Evolutionary conservation across 2,797 vertebrate genomes (phyloP), one percentile per base, ranked within the genome.

Genomic region (Mormyrops boulengeri): DNA sequence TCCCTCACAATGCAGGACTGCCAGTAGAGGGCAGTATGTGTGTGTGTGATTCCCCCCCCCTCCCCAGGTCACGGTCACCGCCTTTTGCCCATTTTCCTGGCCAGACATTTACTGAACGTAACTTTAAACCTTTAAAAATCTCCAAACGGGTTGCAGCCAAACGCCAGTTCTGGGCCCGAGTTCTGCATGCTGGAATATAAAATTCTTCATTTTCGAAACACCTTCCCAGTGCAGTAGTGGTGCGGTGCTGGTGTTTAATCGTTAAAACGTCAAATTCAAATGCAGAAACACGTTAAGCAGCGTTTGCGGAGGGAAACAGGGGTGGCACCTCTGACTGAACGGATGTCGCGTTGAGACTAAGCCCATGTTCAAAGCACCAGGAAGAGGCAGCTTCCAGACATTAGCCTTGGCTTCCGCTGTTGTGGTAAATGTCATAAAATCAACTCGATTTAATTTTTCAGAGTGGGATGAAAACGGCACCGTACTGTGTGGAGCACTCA

Each of bases 291-390:
- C 89, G 89, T 88, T 9, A 92, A 88, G 88, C 82, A 69, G 91
- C 89, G 89, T 93, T 92, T 88, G 88, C 69, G 49, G 55, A 69
- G 1, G 89, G 89, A 53, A 53, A 69, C 91, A 91, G 90, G 90
- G 93, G 22, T 53, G 41, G 60, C 52, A 80, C 90, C 89, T 86
- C 41, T 91, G 85, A 93, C 92, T 82, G 91, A 89, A 91, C 93
- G 92, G 90, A 57, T 66, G 93, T 92, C 3, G 0, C 60, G 92
- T 93, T 90, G 89, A 88, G 90, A 53, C 57, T 49, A 92, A 91
- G 91, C 53, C 88, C 90, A 0, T 22, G 62, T 50, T 66, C 73
- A 44, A 91, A 93, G 92, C 89, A 88, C 92, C 90, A 90, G 9
- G 82, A 90, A 90, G 26, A 57, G 88, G 53, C 89, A 90, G 86